Base-by-base conservation (phyloP, 2,888 invertebrate species). In the Netelia virgata region DNA sequence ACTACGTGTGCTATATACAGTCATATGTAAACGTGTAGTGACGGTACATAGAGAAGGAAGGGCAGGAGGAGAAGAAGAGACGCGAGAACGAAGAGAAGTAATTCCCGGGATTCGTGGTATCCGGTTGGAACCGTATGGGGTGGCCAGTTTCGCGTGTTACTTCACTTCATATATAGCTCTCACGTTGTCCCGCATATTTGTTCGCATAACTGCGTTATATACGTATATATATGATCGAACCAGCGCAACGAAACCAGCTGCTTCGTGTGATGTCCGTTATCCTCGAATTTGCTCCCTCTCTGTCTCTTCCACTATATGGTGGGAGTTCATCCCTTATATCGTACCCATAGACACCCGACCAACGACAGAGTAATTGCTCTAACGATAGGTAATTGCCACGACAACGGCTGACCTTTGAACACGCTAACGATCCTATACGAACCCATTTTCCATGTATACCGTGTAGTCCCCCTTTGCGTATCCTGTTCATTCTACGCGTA, bases 71-170 rank as follows among this genome's bases (percentile, higher is more conserved):
- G 28, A n/a, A 28, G 61, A 28, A 23, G 53, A 63, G 64, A 18
- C 20, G 14, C 14, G 70, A 16, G 57, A 64, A 64, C 63, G 72
- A 74, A 47, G 83, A 86, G 81, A 87, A 88, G 87, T 87, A 88
- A 88, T 88, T 88, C 85, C 83, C 79, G 87, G 86, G 86, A 89
- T 89, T 88, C 87, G 82, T 86, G 88, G 87, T 86, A 88, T 88
- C 84, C 87, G 85, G 66, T 74, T 73, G 80, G 72, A 72, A 80
- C 81, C 77, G 76, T 86, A 86, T 86, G 83, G 87, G 77, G 85
- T 79, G 74, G 74, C 77, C 84, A 70, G 82, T 85, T 84, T 75
- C 82, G 70, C 80, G 85, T 80, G 85, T 70, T 86, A 84, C 83
- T 86, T 80, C 28, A 84, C 74, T 76, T 83, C 63, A 70, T 55